A percentile compares a stretch with the other conserved stretches of the same genome.
These are phyloP conservation scores for Catamblyrhynchus diadema DNA, from an alignment of 2,797 vertebrate genomes.

Conservation along the genomic window DNA sequence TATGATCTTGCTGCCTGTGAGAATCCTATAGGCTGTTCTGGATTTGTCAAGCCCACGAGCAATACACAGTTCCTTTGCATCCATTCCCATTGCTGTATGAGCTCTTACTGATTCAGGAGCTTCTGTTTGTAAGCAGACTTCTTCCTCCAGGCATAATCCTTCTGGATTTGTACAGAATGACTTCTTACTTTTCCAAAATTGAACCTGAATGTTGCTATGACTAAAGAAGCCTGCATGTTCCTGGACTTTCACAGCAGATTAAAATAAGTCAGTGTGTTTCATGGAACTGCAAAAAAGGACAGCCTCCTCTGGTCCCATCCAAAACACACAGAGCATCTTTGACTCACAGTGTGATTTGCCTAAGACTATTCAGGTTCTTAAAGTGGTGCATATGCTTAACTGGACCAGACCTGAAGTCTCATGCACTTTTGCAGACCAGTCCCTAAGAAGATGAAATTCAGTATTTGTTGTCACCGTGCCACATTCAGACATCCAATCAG, in stretches of 20 bases:
- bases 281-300: background rate
- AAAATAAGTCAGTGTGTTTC: background rate
- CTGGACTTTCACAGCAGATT: background rate
- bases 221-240: background rate
- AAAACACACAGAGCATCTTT: background rate
- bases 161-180: background rate
- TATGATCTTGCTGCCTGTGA: background rate
- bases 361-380: background rate
- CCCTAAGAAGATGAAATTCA: background rate
- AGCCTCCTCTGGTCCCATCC: background rate
- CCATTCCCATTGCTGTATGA: background rate
- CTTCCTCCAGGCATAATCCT: background rate
- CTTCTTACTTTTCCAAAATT: background rate
- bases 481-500: background rate
- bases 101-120: background rate
- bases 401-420: background rate
- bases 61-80: background rate
- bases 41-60: background rate
- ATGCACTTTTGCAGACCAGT: background rate
- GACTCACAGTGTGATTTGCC: background rate
- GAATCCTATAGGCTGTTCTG: background rate
- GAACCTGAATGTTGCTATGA: background rate
- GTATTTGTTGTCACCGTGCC: background rate
- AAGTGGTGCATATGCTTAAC: background rate
- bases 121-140: slow-evolving; percentile 12